These are phyloP conservation scores for Exocentrus adspersus DNA, from an alignment of 2,888 invertebrate species.

Conservation along the genomic window DNA sequence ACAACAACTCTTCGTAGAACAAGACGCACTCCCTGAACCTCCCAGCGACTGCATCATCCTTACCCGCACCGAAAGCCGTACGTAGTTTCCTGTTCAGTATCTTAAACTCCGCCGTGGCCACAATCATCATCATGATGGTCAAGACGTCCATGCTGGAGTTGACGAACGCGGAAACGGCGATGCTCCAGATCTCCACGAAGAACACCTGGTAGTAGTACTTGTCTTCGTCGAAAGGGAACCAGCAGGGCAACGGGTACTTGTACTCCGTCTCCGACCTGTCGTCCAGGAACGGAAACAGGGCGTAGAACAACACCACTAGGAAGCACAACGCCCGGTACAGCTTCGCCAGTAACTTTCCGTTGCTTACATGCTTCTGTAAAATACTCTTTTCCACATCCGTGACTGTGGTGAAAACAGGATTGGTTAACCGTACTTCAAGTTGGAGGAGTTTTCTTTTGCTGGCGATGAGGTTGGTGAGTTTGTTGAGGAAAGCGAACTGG, in stretches of 20 bases:
- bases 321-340: constrained; percentile 31
- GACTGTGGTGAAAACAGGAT: constrained; percentile 31
- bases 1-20: constrained; percentile 34
- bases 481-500: constrained; percentile 34
- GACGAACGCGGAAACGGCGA: constrained; percentile 36
- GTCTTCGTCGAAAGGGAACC: constrained; percentile 42
- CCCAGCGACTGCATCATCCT: background rate
- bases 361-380: constrained; percentile 24
- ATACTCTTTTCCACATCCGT: constrained; percentile 26
- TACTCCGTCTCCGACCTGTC: constrained; percentile 15
- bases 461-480: constrained; percentile 35
- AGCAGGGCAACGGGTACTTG: constrained; percentile 37
- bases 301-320: constrained; percentile 24
- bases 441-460: constrained; percentile 13
- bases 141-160: constrained; percentile 40
- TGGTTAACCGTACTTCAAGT: constrained; percentile 33
- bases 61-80: too few relatives aligned
- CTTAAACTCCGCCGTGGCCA: constrained; percentile 36
- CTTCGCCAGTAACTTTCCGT: constrained; percentile 21
- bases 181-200: constrained; percentile 27
- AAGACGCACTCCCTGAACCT: constrained; percentile 34
- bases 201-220: constrained; percentile 37
- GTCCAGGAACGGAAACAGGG: constrained; percentile 36
- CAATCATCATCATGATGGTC: constrained; percentile 35
- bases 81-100: constrained; percentile 37